Percentiles rank a stretch among this genome's conserved stretches.
Evolutionary conservation across 2,113 vertebrate genomes (phyloP).

Genomic region (Ochotona curzoniae): DNA sequence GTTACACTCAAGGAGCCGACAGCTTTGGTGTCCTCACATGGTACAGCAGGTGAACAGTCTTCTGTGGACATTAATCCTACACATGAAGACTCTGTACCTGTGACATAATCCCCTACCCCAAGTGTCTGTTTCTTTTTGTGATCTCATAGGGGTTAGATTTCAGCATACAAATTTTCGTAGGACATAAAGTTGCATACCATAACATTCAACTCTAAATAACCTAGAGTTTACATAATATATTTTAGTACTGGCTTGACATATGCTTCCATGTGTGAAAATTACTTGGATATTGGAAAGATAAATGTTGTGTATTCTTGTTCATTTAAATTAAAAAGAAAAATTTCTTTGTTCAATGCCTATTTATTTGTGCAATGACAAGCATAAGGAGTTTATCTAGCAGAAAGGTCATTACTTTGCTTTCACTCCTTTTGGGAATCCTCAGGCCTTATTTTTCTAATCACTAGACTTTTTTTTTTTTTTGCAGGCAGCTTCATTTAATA

Average conservation of each 20-base stretch:
- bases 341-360: not conserved
- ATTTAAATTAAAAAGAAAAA: not conserved
- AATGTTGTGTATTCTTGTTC: not conserved
- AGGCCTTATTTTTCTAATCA: not conserved
- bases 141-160: not conserved
- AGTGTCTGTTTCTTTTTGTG: not conserved
- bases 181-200: not conserved
- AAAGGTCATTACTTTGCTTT: not conserved
- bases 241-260: not conserved
- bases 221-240: not conserved
- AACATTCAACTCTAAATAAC: not conserved
- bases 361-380: not conserved
- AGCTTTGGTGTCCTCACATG: not conserved
- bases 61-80: not conserved
- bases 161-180: not conserved
- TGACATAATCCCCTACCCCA: not conserved
- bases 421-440: not conserved
- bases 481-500: constrained; percentile 14
- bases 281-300: not conserved
- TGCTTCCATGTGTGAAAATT: not conserved
- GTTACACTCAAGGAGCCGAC: not conserved
- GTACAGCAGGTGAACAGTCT: not conserved
- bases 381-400: not conserved
- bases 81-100: not conserved
- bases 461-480: not conserved